Conservation (phyloP, 2,113 vertebrate species). For the Rhagologus leucostigma region DNA sequence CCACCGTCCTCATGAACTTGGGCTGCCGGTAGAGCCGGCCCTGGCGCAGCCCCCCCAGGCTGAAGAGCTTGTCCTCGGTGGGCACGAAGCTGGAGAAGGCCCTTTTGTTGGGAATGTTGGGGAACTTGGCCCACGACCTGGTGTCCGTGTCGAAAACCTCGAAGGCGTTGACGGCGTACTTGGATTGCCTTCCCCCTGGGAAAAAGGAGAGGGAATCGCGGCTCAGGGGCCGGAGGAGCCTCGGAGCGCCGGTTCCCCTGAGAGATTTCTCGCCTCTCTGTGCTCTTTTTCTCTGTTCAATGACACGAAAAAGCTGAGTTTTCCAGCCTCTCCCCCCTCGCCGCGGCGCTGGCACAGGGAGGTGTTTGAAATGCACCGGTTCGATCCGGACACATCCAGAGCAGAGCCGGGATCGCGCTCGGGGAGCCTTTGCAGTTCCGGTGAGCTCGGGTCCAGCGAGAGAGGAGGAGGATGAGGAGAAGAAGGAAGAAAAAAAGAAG, state of each 20-base stretch:
- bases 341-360: fast-evolving
- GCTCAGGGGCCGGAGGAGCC: background rate
- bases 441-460: fast-evolving
- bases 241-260: background rate
- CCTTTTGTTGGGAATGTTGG: constrained; percentile 89
- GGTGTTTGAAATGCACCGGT: fast-evolving
- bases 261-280: background rate
- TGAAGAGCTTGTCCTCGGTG: constrained; percentile 81
- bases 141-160: constrained; percentile 91
- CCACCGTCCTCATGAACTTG: constrained; percentile 95
- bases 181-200: constrained; percentile 91
- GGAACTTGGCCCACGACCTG: constrained; percentile 86
- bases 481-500: background rate
- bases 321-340: background rate
- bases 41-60: constrained; percentile 90
- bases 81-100: constrained; percentile 90
- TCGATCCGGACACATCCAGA: background rate
- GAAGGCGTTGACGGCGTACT: constrained; percentile 87
- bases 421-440: background rate
- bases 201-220: background rate
- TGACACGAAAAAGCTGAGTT: background rate
- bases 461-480: background rate
- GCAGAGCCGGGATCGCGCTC: background rate
- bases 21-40: constrained; percentile 90
- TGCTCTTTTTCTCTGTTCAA: too few relatives aligned